Conservation (phyloP, 2,113 vertebrate genomes). For the Bufo bufo region DNA sequence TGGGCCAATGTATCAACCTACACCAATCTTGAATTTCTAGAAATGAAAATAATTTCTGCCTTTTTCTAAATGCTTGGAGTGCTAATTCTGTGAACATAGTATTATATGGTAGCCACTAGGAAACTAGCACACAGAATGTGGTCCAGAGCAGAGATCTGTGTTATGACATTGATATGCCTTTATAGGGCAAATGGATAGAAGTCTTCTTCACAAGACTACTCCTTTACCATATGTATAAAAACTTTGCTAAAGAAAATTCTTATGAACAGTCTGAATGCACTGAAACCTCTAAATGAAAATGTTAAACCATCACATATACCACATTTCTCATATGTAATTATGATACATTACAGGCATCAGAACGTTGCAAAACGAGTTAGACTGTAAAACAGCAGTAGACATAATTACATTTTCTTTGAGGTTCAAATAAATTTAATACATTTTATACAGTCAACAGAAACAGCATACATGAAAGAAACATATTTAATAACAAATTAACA, state of each 20-base stretch:
- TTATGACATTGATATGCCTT: too few relatives aligned
- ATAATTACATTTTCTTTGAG: constrained; percentile 20
- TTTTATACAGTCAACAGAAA: constrained; percentile 8
- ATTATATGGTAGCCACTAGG: too few relatives aligned
- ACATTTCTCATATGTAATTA: constrained; percentile 21
- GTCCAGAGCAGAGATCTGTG: too few relatives aligned
- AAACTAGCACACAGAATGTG: too few relatives aligned
- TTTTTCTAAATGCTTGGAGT: too few relatives aligned
- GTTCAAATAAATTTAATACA: not conserved
- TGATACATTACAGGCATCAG: not conserved
- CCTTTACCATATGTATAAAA: too few relatives aligned
- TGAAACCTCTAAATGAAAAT: not conserved
- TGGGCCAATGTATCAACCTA: too few relatives aligned
- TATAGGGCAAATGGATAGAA: too few relatives aligned
- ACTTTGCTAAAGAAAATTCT: not conserved
- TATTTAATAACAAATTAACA: constrained; percentile 11
- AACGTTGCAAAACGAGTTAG: not conserved
- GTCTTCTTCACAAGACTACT: too few relatives aligned
- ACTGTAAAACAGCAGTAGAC: not conserved
- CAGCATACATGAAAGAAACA: constrained; percentile 9
- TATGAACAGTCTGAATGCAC: not conserved
- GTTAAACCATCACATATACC: not conserved
- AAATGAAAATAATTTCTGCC: too few relatives aligned
- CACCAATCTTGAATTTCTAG: too few relatives aligned
- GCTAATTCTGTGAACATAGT: too few relatives aligned